Percentiles rank a stretch among this genome's conserved stretches.
These are phyloP conservation scores for Brachyhypopomus occidentalis DNA, from an alignment of 2,113 vertebrate genomes.

Conservation along the genomic window DNA sequence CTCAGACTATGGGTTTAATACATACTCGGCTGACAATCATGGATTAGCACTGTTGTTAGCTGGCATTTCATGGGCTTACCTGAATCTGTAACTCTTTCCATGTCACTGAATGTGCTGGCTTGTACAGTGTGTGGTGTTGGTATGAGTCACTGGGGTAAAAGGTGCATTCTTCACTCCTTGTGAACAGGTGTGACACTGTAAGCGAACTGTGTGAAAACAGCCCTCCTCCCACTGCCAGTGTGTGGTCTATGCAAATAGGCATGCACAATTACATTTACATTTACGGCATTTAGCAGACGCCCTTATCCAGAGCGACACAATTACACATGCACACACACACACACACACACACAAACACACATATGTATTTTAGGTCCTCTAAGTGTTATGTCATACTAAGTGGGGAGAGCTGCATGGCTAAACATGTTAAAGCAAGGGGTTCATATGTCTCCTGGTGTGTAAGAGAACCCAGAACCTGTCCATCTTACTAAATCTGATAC, in stretches of 20 bases:
- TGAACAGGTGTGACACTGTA: neutral
- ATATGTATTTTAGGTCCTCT: too few relatives aligned
- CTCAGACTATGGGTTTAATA: constrained; percentile 50
- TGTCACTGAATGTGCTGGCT: neutral
- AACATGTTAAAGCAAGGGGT: constrained; percentile 18
- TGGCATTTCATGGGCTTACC: neutral
- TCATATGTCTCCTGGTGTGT: constrained; percentile 11
- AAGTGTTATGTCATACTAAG: neutral
- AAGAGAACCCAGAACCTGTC: too few relatives aligned
- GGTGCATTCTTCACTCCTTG: neutral
- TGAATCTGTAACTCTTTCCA: neutral
- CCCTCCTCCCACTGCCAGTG: too few relatives aligned
- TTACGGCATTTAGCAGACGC: too few relatives aligned
- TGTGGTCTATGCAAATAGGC: neutral
- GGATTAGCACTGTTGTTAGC: constrained; percentile 25
- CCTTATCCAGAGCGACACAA: too few relatives aligned
- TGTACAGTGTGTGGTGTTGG: neutral
- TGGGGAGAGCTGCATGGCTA: constrained; percentile 3
- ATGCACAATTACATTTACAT: neutral
- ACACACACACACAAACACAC: constrained; percentile 27
- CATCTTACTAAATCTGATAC: neutral
- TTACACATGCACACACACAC: too few relatives aligned
- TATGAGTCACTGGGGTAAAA: neutral
- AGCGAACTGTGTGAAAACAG: too few relatives aligned
- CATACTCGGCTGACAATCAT: neutral